phyloP scores from a whole-genome alignment of 2,797 vertebrate species.

The Rhyacichthys aspro region DNA sequence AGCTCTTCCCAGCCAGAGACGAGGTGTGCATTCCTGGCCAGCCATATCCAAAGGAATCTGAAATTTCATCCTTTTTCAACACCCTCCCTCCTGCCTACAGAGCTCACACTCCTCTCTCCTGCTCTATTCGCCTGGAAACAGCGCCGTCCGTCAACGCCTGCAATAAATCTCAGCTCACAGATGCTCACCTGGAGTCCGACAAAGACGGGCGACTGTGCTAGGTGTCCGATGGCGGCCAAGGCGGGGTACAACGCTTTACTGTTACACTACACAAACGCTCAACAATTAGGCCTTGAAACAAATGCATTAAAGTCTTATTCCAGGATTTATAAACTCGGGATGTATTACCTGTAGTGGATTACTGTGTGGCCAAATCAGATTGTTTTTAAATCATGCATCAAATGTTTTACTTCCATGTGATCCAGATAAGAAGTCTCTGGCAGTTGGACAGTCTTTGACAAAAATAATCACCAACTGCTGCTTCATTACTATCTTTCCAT shows the following conservation, averaged over 20 bases:
- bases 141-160: constrained; percentile 9
- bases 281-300: too few relatives aligned
- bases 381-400: too few relatives aligned
- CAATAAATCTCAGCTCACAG: constrained; percentile 1
- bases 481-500: too few relatives aligned
- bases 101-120: constrained; percentile 25
- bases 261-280: too few relatives aligned
- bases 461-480: too few relatives aligned
- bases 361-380: too few relatives aligned
- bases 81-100: constrained; percentile 31
- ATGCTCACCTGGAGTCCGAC: constrained; percentile 12
- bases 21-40: constrained; percentile 69
- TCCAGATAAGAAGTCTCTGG: too few relatives aligned
- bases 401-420: too few relatives aligned
- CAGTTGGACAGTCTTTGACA: too few relatives aligned
- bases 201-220: constrained; percentile 9
- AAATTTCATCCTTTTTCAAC: constrained; percentile 69
- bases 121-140: constrained; percentile 17
- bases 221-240: constrained; percentile 2
- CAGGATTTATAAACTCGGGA: too few relatives aligned
- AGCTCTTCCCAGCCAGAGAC: constrained; percentile 56
- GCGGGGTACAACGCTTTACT: constrained; percentile 2
- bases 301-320: too few relatives aligned
- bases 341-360: too few relatives aligned
- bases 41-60: constrained; percentile 71